A percentile compares a stretch with the other conserved stretches of the same genome.
Conservation (phyloP, 2,113 vertebrate species). For the Hippocampus abdominalis region DNA sequence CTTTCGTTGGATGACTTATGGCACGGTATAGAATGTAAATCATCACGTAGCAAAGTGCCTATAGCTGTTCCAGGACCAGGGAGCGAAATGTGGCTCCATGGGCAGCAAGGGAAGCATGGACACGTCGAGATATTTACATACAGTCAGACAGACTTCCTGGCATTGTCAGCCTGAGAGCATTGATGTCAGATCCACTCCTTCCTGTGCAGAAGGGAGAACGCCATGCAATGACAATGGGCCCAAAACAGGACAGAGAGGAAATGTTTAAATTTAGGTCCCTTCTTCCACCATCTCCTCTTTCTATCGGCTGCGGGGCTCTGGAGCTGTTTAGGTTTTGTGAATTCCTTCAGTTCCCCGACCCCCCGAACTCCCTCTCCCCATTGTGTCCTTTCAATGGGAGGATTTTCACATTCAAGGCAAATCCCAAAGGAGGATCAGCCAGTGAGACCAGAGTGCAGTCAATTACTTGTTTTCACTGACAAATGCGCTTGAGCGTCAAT, state of each 20-base stretch:
- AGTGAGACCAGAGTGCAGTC: slow-evolving; percentile 68
- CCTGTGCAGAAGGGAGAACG: slow-evolving; percentile 74
- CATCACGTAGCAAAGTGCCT: slow-evolving; percentile 27
- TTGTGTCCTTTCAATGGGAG: slow-evolving; percentile 73
- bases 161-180: slow-evolving; percentile 72
- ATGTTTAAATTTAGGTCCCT: slow-evolving; percentile 74
- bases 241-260: slow-evolving; percentile 75
- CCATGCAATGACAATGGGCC: slow-evolving; percentile 70
- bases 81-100: slow-evolving; percentile 38
- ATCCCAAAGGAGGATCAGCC: slow-evolving; percentile 66
- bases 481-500: slow-evolving; percentile 10
- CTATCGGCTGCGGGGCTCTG: slow-evolving; percentile 39
- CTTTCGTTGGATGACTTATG: slow-evolving; percentile 42
- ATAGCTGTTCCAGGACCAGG: slow-evolving; percentile 6
- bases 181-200: slow-evolving; percentile 79
- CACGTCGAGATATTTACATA: slow-evolving; percentile 76
- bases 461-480: slow-evolving; percentile 61
- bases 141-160: slow-evolving; percentile 77
- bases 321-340: slow-evolving; percentile 64
- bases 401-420: slow-evolving; percentile 73
- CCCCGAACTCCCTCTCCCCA: slow-evolving; percentile 58
- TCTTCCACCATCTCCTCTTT: slow-evolving; percentile 70
- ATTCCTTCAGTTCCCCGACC: slow-evolving; percentile 51
- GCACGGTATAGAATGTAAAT: slow-evolving; percentile 46
- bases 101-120: slow-evolving; percentile 67